Evolutionary conservation across 2,113 vertebrate genomes (phyloP), one percentile per base, ranked within the genome.

Genomic region (Pseudopodoces humilis): DNA sequence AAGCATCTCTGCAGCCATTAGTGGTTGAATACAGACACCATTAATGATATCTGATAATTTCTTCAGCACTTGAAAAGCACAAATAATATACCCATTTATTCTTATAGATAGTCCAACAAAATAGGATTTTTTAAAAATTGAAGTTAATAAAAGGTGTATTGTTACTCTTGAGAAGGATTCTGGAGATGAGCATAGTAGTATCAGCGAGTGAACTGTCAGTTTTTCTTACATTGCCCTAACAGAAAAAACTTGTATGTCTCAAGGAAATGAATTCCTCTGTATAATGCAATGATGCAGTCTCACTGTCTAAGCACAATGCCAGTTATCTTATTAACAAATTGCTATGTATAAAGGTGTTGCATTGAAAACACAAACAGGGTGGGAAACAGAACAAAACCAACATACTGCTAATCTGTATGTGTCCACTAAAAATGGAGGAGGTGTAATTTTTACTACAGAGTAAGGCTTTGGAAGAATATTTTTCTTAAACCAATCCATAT

Each of bases 1-100:
- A 79, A 94, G 65, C 87, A 93, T 70, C 71, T 96, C 67, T 87
- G 65, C n/a, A 87, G 91, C 92, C 82, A 92, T 92, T 94, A 94
- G 76, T 39, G 20, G 85, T 37, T 89, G 89, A 94, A 94, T 84
- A 93, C 43, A 96, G 78, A 79, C 91, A 80, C 70, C 86, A 17
- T 8, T 92, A 91, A 89, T 63, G 64, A 92, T 93, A 89, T 30
- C 58, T 60, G 63, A 67, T 63, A 93, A 95, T 93, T 96, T 97
- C 53, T 90, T 79, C 82, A 49, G n/a, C 25, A 79, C 37, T 92
- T 87, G 78, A 85, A 96, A 78, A 82, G 33, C 47, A 68, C 23
- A 89, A 92, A 95, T 90, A 79, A 64, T 24, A 78, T 9, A 16
- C 21, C 63, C 86, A 72, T 83, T 70, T 56, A 80, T 67, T 95